phyloP scores from a whole-genome alignment of 1,140 invertebrate genomes.

The Bombus superbus region DNA sequence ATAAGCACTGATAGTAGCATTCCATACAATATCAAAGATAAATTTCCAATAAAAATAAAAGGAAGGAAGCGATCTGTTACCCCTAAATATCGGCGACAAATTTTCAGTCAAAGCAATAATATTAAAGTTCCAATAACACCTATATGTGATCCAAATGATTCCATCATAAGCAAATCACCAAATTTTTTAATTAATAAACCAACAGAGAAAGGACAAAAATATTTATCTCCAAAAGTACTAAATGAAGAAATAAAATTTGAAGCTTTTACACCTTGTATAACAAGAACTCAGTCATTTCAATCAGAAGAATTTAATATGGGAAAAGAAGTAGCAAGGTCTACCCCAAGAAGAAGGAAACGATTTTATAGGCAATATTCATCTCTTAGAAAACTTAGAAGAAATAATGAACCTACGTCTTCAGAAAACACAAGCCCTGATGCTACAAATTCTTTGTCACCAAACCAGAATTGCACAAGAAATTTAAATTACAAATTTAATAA shows the following conservation, averaged over 20 bases:
- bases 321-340: conserved; percentile 53
- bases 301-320: conserved; percentile 21
- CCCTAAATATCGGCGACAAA: conserved; percentile 15
- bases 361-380: conserved; percentile 29
- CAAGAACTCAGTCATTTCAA: conserved; percentile 29
- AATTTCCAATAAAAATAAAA: conserved; percentile 23
- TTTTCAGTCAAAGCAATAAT: conserved; percentile 34
- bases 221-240: conserved; percentile 23
- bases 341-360: conserved; percentile 57
- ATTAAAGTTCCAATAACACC: conserved; percentile 33
- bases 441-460: conserved; percentile 37
- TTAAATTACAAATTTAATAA: conserved; percentile 40
- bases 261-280: conserved; percentile 27
- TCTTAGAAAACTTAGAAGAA: conserved; percentile 20
- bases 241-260: conserved; percentile 23
- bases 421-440: conserved; percentile 33
- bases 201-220: conserved; percentile 5
- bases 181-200: conserved; percentile 28
- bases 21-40: neutral
- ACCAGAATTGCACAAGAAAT: neutral
- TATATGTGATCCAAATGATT: conserved; percentile 25
- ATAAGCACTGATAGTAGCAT: conserved; percentile 2
- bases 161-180: conserved; percentile 54
- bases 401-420: conserved; percentile 1
- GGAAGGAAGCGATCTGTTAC: neutral